Evolutionary conservation across 2,797 vertebrate genomes (phyloP).

Genomic region (Mallotus villosus): DNA sequence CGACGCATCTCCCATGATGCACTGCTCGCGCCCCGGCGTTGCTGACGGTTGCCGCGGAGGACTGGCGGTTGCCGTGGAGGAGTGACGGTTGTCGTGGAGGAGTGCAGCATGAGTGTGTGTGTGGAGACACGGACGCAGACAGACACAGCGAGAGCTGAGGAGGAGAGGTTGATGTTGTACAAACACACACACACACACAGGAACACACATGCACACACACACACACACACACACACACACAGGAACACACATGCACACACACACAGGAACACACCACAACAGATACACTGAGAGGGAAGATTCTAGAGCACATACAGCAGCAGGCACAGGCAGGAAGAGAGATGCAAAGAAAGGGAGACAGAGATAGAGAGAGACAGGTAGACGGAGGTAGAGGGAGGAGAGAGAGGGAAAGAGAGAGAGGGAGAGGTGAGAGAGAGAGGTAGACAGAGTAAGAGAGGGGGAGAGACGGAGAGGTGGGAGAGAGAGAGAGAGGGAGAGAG

Average conservation of each 20-base stretch:
- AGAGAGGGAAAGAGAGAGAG: slow-evolving; percentile 10
- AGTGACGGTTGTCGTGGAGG: too few species aligned
- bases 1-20: background rate
- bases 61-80: background rate
- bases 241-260: slow-evolving; percentile 26
- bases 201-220: too few species aligned
- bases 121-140: background rate
- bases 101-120: background rate
- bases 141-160: background rate
- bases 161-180: slow-evolving; percentile 5
- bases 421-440: slow-evolving; percentile 7
- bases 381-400: background rate
- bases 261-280: slow-evolving; percentile 27
- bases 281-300: background rate
- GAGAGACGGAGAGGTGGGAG: background rate
- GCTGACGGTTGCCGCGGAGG: too few species aligned
- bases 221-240: slow-evolving; percentile 22
- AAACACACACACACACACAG: slow-evolving; percentile 13
- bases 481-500: slow-evolving; percentile 13
- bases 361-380: slow-evolving; percentile 16
- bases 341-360: slow-evolving; percentile 14
- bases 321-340: slow-evolving; percentile 45
- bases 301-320: slow-evolving; percentile 42
- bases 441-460: background rate
- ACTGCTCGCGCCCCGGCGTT: background rate